Conservation (phyloP, 1,140 invertebrate genomes). For the Planococcus citri region DNA sequence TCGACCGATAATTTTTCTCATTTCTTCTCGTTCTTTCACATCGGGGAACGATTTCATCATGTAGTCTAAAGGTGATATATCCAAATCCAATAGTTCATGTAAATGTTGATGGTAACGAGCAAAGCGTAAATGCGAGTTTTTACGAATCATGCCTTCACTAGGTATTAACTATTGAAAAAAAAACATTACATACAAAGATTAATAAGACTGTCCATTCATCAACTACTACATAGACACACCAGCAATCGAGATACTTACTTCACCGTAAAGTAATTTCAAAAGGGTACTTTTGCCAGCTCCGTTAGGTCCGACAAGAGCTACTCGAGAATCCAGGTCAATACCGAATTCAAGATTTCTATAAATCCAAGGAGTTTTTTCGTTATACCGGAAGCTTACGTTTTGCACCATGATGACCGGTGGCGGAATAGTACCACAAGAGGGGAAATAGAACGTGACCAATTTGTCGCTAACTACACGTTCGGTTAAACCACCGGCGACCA, state of each 20-base stretch:
- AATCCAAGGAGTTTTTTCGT: slow-evolving; percentile 73
- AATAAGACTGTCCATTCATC: too few species aligned
- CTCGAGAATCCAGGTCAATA: slow-evolving; percentile 92
- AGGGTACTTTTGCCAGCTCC: slow-evolving; percentile 97
- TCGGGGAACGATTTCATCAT: slow-evolving; percentile 97
- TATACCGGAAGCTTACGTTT: slow-evolving; percentile 93
- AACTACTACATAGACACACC: not conserved
- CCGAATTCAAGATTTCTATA: slow-evolving; percentile 98
- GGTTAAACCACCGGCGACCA: slow-evolving; percentile 94
- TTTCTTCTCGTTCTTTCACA: slow-evolving; percentile 95
- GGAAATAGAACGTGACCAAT: slow-evolving; percentile 88
- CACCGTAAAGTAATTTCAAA: slow-evolving; percentile 87
- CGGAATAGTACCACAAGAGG: slow-evolving; percentile 88
- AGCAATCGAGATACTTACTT: slow-evolving; percentile 46
- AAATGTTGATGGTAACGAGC: slow-evolving; percentile 98
- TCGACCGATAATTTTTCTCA: slow-evolving; percentile 96
- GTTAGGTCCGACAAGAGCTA: slow-evolving; percentile 97
- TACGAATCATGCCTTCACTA: slow-evolving; percentile 89
- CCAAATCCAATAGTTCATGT: slow-evolving; percentile 88
- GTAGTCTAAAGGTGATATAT: slow-evolving; percentile 90
- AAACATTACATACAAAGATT: not conserved
- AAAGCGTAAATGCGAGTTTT: slow-evolving; percentile 94
- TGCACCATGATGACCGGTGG: slow-evolving; percentile 99
- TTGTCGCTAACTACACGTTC: slow-evolving; percentile 88
- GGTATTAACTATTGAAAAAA: slow-evolving; percentile 61